phyloP scores from a whole-genome alignment of 2,888 invertebrate species.

The Drosophila percnosoma region DNA sequence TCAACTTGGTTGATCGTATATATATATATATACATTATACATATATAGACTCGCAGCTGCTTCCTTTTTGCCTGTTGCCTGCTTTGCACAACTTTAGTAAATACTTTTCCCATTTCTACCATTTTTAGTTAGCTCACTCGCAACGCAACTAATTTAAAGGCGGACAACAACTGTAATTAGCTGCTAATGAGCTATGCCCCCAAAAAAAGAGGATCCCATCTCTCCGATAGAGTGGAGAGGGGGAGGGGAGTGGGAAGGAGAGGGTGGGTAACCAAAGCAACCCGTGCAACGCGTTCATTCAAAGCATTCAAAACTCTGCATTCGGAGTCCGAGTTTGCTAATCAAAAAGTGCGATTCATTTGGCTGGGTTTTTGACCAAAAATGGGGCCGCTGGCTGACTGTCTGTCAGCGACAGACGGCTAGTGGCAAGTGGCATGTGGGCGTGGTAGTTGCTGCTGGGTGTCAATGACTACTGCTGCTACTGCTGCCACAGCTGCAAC shows the following conservation, averaged over 20 bases:
- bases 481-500: slow-evolving; percentile 8
- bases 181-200: slow-evolving; percentile 61
- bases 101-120: slow-evolving; percentile 17
- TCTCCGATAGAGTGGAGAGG: not conserved
- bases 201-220: slow-evolving; percentile 3
- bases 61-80: not conserved
- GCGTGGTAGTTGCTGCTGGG: slow-evolving; percentile 44
- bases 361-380: slow-evolving; percentile 47
- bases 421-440: slow-evolving; percentile 5
- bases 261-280: slow-evolving; percentile 21
- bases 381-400: slow-evolving; percentile 14
- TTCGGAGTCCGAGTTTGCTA: slow-evolving; percentile 37
- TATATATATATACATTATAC: not conserved
- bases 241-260: not conserved
- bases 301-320: slow-evolving; percentile 2
- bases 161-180: slow-evolving; percentile 64
- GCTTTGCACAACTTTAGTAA: not conserved
- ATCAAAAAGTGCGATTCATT: slow-evolving; percentile 78
- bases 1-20: not conserved
- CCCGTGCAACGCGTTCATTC: not conserved
- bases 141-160: slow-evolving; percentile 59
- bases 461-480: slow-evolving; percentile 75
- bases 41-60: not conserved
- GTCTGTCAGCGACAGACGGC: slow-evolving; percentile 29
- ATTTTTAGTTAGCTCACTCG: not conserved